A percentile compares a stretch with the other conserved stretches of the same genome.
Conservation (phyloP, 2,797 vertebrate genomes). For the Anguilla pacifica region DNA sequence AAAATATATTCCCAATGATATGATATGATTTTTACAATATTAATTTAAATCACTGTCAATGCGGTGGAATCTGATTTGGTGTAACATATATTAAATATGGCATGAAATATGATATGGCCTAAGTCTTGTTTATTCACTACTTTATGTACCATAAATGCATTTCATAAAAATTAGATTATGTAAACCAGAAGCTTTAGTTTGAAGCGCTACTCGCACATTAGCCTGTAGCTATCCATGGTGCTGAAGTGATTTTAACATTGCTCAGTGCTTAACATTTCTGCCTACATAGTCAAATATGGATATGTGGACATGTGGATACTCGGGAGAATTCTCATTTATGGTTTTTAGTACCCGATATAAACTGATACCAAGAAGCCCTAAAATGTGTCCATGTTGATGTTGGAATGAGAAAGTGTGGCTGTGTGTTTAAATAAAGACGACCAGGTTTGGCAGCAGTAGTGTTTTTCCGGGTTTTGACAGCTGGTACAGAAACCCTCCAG, state of each 20-base stretch:
- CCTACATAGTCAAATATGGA: neutral
- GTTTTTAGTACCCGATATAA: conserved; percentile 47
- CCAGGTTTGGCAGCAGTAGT: conserved; percentile 72
- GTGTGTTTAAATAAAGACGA: conserved; percentile 77
- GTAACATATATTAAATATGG: neutral
- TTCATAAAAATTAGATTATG: neutral
- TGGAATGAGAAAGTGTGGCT: conserved; percentile 59
- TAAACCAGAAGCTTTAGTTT: neutral
- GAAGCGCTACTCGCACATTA: neutral
- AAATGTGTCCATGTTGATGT: conserved; percentile 61
- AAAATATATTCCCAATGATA: neutral
- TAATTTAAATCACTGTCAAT: neutral
- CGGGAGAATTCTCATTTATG: neutral
- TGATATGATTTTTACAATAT: neutral
- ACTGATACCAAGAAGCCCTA: conserved; percentile 56
- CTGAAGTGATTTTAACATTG: conserved; percentile 63
- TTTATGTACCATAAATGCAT: neutral
- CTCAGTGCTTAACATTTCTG: neutral
- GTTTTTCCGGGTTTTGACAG: conserved; percentile 77
- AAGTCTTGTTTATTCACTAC: neutral
- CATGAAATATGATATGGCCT: neutral
- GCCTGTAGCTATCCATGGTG: conserved; percentile 78
- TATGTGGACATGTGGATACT: neutral
- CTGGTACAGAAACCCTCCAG: conserved; percentile 70
- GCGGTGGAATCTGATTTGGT: neutral